Evolutionary conservation across 2,113 vertebrate genomes (phyloP), one percentile per base, ranked within the genome.

Genomic region (Antechinus stuartii): DNA sequence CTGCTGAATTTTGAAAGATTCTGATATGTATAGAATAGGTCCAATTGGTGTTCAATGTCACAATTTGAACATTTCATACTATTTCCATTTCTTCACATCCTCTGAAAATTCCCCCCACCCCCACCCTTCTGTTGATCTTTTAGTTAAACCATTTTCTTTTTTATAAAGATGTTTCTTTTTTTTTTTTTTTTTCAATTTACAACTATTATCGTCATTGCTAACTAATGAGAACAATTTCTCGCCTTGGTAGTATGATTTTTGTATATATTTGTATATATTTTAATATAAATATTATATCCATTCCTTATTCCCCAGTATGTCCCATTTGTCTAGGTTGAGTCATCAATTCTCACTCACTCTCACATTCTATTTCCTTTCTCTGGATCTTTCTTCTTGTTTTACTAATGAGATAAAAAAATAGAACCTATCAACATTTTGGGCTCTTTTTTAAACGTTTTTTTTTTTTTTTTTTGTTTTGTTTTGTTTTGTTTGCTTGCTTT

Each of bases 391-490:
- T 89, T 94, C 54, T 97, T 96, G 95, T 89, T 91, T 97, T 96
- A 96, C 91, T 95, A 92, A 95, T 42, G 93, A 50, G 55, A 90
- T 95, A 93, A 92, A 89, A 94, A 53, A 96, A 93, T 19, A 96
- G 90, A 35, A 97, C 30, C 84, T 96, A 90, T 94, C 94, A 94
- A 90, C 23, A 96, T 95, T 96, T 49, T 92, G 49, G 84, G 91
- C 16, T 49, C 91, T 96, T 91, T 95, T 96, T 30, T 30, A 93
- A 54, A 91, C 94, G 49, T 96, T 96, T 96, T 96, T 94, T 97
- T 96, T 2, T 96, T 90, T 61, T 94, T 95, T 96, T 95, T 89
- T 10, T 93, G 10, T 52, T 52, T 52, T 52, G 10, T 52, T 52
- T 52, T 52, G 50, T 52, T 52, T 52, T 10, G 50, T 52, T 52